Conservation (phyloP, 2,797 vertebrate genomes). For the Malurus leucopterus region DNA sequence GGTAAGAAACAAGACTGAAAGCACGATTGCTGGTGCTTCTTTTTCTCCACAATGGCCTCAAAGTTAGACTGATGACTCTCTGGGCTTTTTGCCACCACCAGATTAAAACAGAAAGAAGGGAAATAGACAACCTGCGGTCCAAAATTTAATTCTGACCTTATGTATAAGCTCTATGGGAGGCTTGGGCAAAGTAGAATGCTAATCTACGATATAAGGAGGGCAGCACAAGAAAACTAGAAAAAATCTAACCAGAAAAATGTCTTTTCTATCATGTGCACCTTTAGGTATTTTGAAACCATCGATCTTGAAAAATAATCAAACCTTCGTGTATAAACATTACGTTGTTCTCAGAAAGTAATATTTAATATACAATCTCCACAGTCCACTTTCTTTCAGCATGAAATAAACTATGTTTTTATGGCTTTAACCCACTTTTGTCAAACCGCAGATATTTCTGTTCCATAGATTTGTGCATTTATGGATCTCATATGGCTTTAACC, state of each 20-base stretch:
- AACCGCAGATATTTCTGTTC: neutral
- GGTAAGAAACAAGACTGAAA: neutral
- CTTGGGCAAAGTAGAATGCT: neutral
- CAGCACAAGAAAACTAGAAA: neutral
- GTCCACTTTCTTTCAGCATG: constrained; percentile 1
- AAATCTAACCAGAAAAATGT: neutral
- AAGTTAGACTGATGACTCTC: constrained; percentile 18
- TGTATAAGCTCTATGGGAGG: constrained; percentile 21
- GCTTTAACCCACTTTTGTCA: constrained; percentile 31
- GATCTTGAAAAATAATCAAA: constrained; percentile 38
- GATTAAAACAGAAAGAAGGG: constrained; percentile 46
- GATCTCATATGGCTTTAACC: constrained; percentile 11
- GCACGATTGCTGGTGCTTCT: neutral
- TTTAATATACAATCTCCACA: neutral
- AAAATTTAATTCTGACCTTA: constrained; percentile 64
- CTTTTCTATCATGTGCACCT: neutral
- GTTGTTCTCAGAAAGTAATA: constrained; percentile 9
- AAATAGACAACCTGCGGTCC: constrained; percentile 28
- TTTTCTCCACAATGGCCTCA: neutral
- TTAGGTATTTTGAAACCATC: constrained; percentile 15
- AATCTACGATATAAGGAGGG: constrained; percentile 27
- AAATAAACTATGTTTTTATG: constrained; percentile 6
- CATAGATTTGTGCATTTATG: neutral
- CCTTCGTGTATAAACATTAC: constrained; percentile 3
- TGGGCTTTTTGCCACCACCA: constrained; percentile 41